Base-by-base conservation (phyloP, 2,113 vertebrate species). In the Megaleporinus macrocephalus region DNA sequence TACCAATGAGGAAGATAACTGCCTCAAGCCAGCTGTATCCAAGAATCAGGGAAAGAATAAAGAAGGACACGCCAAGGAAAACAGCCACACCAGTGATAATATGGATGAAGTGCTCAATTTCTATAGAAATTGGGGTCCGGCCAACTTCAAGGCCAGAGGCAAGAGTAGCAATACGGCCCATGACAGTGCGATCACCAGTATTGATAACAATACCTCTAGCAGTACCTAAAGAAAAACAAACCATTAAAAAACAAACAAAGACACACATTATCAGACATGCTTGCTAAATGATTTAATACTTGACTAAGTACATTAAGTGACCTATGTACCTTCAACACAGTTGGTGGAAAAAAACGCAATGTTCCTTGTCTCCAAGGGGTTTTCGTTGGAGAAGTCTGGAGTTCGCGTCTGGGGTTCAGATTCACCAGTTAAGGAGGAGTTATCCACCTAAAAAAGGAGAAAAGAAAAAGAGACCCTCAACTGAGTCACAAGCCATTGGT, bases 291-390 rank as follows among this genome's bases (percentile, higher is more conserved):
- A 44, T 10, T 44, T 1, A 20, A n/a, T n/a, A 57, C 5, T 5
- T n/a, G 53, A 57, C n/a, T 20, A 30, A 29, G 16, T 26, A n/a
- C n/a, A 55, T 27, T 30, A 11, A 24, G 18, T 15, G 47, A 30
- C 10, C 3, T 26, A 14, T 18, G 22, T 91, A 98, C 97, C 97
- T 95, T 99, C 97, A 22, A 99, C 97, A 10, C 97, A 98, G 91
- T 98, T 99, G 89, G 97, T 99, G 16, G 97, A 98, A 90, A 99
- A 98, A 93, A 99, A 98, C 61, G 95, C 96, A 62, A 99, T 96
- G 90, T 98, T 98, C n/a, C 96, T 94, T 0, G 96, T 98, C 90
- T 98, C 97, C 87, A 98, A 88, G 0, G 97, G 96, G 89, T 98
- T 98, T 51, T 98, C 97, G 0, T 98, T 96, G 55, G 97, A 98